These are phyloP conservation scores for Caenorhabditis remanei DNA, from an alignment of 1,140 invertebrate genomes.

Conservation along the genomic window DNA sequence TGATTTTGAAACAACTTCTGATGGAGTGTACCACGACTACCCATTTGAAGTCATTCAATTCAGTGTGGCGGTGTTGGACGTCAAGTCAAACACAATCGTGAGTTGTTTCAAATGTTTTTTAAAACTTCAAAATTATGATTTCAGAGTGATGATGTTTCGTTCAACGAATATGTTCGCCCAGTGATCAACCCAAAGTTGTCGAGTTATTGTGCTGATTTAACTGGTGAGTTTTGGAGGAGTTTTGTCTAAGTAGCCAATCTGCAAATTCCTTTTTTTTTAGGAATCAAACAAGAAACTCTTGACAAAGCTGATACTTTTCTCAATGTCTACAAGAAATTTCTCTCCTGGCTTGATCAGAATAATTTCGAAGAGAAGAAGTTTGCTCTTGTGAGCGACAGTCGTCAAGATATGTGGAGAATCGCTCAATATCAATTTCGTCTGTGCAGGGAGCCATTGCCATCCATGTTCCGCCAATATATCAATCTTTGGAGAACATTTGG, in stretches of 20 bases:
- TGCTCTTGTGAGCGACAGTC: not conserved
- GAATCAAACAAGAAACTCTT: not conserved
- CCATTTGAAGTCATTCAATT: conserved; percentile 19
- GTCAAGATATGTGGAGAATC: conserved; percentile 42
- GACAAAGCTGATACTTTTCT: not conserved
- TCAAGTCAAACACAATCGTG: not conserved
- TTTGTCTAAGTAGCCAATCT: not conserved
- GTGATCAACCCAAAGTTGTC: not conserved
- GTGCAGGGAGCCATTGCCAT: not conserved
- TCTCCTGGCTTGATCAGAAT: not conserved
- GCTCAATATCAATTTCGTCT: conserved; percentile 19
- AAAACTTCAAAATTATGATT: not conserved
- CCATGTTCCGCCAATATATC: conserved; percentile 24
- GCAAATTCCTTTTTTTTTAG: not conserved
- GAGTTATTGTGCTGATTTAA: not conserved
- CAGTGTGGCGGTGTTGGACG: not conserved
- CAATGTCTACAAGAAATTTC: not conserved
- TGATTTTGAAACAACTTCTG: conserved; percentile 19
- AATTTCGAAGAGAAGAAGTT: not conserved
- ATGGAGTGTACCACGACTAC: not conserved
- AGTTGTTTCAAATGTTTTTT: not conserved
- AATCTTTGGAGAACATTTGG: not conserved
- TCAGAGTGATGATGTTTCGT: not conserved
- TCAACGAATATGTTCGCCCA: conserved; percentile 6
- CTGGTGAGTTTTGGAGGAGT: not conserved